A percentile compares a stretch with the other conserved stretches of the same genome.
Conservation (phyloP, 1,140 invertebrate genomes). For the Mercenaria mercenaria region DNA sequence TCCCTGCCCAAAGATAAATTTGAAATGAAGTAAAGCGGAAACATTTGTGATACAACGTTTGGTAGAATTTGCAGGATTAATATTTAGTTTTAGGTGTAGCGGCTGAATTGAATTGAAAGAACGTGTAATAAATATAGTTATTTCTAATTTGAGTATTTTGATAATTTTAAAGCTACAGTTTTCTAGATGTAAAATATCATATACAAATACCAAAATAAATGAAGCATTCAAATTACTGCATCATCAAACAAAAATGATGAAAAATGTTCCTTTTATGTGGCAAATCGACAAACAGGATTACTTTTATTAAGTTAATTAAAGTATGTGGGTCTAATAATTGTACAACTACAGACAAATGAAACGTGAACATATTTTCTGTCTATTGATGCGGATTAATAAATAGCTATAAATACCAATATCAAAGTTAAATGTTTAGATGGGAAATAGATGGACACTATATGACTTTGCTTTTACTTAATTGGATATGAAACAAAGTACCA, state of each 20-base stretch:
- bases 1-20: neutral
- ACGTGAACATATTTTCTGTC: conserved; percentile 1
- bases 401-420: neutral
- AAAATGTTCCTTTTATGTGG: neutral
- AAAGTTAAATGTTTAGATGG: neutral
- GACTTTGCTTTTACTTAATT: neutral
- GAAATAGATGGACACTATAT: neutral
- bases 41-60: neutral
- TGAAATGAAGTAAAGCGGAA: neutral
- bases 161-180: neutral
- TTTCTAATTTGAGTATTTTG: too few species aligned
- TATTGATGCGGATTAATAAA: neutral
- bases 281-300: neutral
- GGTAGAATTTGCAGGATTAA: neutral
- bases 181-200: too few species aligned
- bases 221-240: too few species aligned
- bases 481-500: neutral
- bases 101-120: neutral
- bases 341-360: neutral
- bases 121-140: neutral
- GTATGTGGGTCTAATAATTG: too few species aligned
- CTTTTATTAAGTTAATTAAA: too few species aligned
- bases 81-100: too few species aligned
- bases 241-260: too few species aligned
- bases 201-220: too few species aligned